These are phyloP conservation scores for Drosophila neutralis DNA, from an alignment of 2,888 invertebrate species.

Conservation along the genomic window DNA sequence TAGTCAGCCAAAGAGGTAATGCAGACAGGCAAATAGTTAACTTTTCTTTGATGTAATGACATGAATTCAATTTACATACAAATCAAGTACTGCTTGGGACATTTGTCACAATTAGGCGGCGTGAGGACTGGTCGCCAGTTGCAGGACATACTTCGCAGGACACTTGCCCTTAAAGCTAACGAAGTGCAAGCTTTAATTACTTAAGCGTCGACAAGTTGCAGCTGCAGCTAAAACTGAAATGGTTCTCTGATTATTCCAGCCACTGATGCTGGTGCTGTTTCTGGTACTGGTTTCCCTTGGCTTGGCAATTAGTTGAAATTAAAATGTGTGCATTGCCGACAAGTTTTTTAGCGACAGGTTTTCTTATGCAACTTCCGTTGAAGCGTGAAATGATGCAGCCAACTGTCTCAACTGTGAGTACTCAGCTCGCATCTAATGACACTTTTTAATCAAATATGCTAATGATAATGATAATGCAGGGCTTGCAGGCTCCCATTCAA, in stretches of 20 bases:
- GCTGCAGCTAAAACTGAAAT: constrained; percentile 5
- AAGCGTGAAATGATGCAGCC: constrained; percentile 66
- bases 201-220: constrained; percentile 57
- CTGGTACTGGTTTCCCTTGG: constrained; percentile 24
- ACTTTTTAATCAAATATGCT: constrained; percentile 82
- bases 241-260: constrained; percentile 4
- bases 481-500: constrained; percentile 57
- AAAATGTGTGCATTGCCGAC: constrained; percentile 65
- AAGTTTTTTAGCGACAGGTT: constrained; percentile 60
- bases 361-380: constrained; percentile 70
- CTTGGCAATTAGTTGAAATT: constrained; percentile 78
- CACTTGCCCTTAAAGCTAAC: constrained; percentile 62
- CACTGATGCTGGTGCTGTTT: constrained; percentile 7
- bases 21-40: constrained; percentile 34
- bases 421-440: constrained; percentile 63
- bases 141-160: constrained; percentile 20
- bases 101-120: constrained; percentile 61
- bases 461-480: constrained; percentile 77
- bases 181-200: constrained; percentile 78
- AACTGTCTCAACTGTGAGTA: constrained; percentile 23
- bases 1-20: constrained; percentile 64
- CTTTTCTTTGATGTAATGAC: constrained; percentile 62
- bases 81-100: constrained; percentile 69
- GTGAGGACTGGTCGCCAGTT: not conserved
- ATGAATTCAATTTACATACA: constrained; percentile 79